phyloP scores from a whole-genome alignment of 2,113 vertebrate species.

The Caloenas nicobarica region DNA sequence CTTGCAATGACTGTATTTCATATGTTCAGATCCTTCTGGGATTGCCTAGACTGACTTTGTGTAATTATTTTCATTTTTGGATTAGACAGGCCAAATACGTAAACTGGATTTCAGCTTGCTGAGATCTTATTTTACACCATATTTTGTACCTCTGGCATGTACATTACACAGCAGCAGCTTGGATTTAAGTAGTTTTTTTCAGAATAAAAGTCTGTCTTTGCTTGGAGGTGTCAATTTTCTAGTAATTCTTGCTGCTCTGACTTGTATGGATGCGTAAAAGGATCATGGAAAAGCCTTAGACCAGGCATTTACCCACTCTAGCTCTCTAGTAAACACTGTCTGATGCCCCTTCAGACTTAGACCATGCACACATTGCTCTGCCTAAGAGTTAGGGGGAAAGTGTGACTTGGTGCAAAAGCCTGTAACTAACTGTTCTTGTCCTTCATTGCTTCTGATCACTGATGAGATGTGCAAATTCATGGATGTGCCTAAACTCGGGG shows the following conservation, averaged over 20 bases:
- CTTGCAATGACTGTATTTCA: neutral
- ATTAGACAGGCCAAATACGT: conserved; percentile 59
- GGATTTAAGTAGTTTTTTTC: conserved; percentile 15
- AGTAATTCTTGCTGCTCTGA: neutral
- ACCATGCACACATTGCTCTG: neutral
- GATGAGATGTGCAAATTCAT: neutral
- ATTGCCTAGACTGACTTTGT: conserved; percentile 36
- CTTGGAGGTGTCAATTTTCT: conserved; percentile 18
- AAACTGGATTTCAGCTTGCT: conserved; percentile 36
- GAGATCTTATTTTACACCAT: conserved; percentile 32
- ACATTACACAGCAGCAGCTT: conserved; percentile 41
- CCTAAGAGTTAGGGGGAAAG: neutral
- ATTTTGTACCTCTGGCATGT: conserved; percentile 45
- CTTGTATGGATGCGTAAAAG: neutral
- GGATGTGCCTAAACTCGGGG: neutral
- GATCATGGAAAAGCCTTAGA: neutral
- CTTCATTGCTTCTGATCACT: neutral
- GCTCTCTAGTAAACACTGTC: neutral
- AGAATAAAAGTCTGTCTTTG: conserved; percentile 24
- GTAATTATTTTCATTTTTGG: conserved; percentile 63
- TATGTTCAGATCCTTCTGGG: conserved; percentile 39
- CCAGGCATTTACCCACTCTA: neutral
- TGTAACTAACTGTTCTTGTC: neutral
- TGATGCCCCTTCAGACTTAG: neutral
- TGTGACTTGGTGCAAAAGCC: neutral